Conservation (phyloP, 1,140 invertebrate genomes). For the Pectinophora gossypiella region DNA sequence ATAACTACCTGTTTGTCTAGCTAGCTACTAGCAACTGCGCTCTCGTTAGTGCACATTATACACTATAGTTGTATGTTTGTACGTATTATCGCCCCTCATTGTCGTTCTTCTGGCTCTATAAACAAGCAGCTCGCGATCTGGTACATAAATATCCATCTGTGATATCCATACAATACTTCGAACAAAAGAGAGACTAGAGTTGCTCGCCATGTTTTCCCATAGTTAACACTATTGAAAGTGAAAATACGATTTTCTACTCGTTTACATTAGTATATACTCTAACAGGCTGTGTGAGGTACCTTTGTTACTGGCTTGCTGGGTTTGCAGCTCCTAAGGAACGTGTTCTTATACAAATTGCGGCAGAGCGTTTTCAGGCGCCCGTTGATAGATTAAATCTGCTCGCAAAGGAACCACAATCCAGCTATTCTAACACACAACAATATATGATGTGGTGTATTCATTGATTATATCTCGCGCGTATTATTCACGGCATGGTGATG, state of each 20-base stretch:
- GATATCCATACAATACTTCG: constrained; percentile 5
- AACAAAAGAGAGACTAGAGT: constrained; percentile 16
- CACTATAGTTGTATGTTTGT: background rate
- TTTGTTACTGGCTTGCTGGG: too few relatives aligned
- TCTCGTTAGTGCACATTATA: background rate
- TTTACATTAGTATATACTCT: background rate
- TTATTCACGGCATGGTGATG: constrained; percentile 30
- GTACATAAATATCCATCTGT: background rate
- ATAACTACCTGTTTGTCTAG: too few relatives aligned
- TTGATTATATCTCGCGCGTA: constrained; percentile 18
- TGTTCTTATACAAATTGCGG: too few relatives aligned
- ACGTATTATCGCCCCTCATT: background rate
- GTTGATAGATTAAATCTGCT: background rate
- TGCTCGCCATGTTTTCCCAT: constrained; percentile 16
- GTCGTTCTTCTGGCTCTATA: background rate
- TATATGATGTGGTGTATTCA: background rate
- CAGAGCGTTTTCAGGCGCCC: background rate
- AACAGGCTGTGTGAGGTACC: too few relatives aligned
- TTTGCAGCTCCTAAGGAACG: too few relatives aligned
- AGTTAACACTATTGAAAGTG: constrained; percentile 18
- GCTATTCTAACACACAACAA: background rate
- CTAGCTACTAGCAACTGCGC: background rate
- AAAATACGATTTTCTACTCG: constrained; percentile 11
- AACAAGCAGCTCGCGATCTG: background rate
- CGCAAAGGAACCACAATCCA: background rate